Base-by-base conservation (phyloP, 2,113 vertebrate genomes). In the Tenrec ecaudatus region DNA sequence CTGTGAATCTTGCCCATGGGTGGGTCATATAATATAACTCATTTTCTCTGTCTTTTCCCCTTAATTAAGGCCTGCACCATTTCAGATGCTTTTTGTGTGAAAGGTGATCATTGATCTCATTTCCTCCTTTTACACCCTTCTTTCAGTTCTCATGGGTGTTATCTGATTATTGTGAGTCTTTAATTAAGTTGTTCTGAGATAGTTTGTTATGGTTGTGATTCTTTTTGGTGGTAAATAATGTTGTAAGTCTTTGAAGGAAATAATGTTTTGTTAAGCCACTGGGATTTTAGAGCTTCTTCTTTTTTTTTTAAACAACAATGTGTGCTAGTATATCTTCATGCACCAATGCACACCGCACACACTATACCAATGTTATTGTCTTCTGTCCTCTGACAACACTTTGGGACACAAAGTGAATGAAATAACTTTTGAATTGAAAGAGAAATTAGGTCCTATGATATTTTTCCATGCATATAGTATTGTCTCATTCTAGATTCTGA, bases 1-100 rank as follows among this genome's bases (percentile, higher is more conserved):
- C 29, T 79, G 53, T 86, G 86, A 68, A 33, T 94, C 47, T 89
- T 96, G 57, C 78, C 82, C 3, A 38, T 43, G 40, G 66, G 7
- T 87, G 47, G 69, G 60, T 91, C 58, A 76, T 80, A 83, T 12
- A 69, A 68, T 80, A 77, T 36, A 84, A 23, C 77, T 71, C 5
- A 81, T 93, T 89, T 92, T 86, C 73, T 43, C 6, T 73, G 36
- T 84, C 36, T 73, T 22, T 91, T 88, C 57, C 36, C 90, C n/a
- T 91, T 89, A 96, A 86, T 87, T 95, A 89, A 53, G 80, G 23
- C 58, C 23, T 60, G 31, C 33, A 36, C 64, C 10, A 2, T 81
- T 86, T 80, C 58, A 89, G 60, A 36, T 86, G 16, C 40, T 84
- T 91, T 87, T 91, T 82, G 69, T 89, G 17, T 89, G 22, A 88